Percentiles rank a stretch among this genome's conserved stretches.
Evolutionary conservation across 2,888 invertebrate species (phyloP).

Genomic region (Perdita meconis): DNA sequence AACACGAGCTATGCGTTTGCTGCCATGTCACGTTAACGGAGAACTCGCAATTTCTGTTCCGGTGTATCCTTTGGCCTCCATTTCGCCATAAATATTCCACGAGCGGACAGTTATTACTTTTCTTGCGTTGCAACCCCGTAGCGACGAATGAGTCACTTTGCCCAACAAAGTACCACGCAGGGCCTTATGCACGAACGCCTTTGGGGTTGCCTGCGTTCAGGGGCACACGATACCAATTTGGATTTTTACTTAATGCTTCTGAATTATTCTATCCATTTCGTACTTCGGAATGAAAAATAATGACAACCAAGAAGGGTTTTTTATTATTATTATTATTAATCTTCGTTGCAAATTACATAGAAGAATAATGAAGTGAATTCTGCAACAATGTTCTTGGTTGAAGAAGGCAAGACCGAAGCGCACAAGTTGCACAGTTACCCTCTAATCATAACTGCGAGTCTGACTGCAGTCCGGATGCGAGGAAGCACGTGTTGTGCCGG

Average conservation of each 20-base stretch:
- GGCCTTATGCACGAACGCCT: conserved; percentile 26
- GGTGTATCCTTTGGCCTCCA: background rate
- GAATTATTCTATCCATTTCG: background rate
- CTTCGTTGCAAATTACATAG: background rate
- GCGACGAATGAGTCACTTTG: background rate
- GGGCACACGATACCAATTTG: conserved; percentile 24
- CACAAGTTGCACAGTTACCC: conserved; percentile 45
- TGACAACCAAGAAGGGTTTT: too few species aligned
- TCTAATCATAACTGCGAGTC: conserved; percentile 60
- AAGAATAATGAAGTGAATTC: conserved; percentile 12
- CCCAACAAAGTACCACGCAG: background rate
- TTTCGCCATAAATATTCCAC: conserved; percentile 32
- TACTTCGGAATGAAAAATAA: background rate
- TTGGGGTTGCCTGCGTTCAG: conserved; percentile 54
- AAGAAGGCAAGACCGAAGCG: conserved; percentile 5
- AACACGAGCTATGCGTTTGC: conserved; percentile 29
- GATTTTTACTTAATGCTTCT: background rate
- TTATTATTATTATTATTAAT: background rate
- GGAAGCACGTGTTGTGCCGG: conserved; percentile 62
- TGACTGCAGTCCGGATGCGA: conserved; percentile 55
- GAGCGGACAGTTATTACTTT: background rate
- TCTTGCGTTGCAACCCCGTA: background rate
- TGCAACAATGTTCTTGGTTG: conserved; percentile 15
- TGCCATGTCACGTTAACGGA: conserved; percentile 34
- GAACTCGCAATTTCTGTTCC: conserved; percentile 22